phyloP scores from a whole-genome alignment of 2,888 invertebrate species.

The Dysmachus trigonus region DNA sequence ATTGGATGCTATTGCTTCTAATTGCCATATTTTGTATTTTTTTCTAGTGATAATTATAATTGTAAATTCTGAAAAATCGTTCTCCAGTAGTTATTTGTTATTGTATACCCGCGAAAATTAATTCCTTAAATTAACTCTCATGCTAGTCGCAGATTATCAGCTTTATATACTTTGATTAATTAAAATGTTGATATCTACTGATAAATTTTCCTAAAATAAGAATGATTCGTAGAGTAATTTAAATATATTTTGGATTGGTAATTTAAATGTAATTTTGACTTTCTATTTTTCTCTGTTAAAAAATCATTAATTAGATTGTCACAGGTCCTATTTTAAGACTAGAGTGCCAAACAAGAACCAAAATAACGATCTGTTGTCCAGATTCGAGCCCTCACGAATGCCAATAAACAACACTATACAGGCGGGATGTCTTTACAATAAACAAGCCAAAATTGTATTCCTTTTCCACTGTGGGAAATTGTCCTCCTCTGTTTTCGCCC shows the following conservation, averaged over 20 bases:
- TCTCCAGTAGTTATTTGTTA: no score
- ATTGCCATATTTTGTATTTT: not conserved
- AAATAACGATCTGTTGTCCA: not conserved
- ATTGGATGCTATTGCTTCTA: not conserved
- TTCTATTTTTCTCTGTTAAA: not conserved
- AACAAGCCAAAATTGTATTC: not conserved
- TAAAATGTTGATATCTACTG: no score
- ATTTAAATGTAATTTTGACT: no score
- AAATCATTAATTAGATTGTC: not conserved
- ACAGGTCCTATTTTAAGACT: not conserved
- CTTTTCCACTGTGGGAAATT: not conserved
- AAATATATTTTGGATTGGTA: not conserved
- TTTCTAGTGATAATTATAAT: not conserved
- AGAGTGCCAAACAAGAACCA: not conserved
- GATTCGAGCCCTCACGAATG: not conserved
- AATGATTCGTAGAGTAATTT: not conserved
- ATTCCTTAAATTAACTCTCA: not conserved
- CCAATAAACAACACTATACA: not conserved
- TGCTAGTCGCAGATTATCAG: not conserved
- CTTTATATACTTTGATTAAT: not conserved
- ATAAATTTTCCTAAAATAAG: not conserved
- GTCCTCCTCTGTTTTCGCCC: not conserved
- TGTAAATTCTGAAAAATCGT: no score
- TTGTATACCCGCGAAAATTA: no score
- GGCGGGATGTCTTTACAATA: not conserved